These are phyloP conservation scores for Drosophila lacertosa DNA, from an alignment of 1,140 invertebrate species.

Conservation along the genomic window DNA sequence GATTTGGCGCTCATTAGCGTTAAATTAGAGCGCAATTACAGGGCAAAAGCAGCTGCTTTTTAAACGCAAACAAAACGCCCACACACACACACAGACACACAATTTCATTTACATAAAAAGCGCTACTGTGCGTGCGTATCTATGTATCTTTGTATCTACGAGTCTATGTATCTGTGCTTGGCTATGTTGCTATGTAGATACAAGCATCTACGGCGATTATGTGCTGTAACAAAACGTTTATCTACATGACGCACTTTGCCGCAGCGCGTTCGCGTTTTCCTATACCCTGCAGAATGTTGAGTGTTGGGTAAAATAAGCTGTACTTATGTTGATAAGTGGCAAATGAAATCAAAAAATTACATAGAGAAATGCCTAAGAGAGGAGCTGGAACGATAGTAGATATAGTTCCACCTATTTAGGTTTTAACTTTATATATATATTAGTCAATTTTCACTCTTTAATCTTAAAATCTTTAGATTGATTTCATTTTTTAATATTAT, in stretches of 20 bases:
- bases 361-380: too few species aligned
- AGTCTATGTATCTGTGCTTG: conserved; percentile 33
- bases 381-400: too few species aligned
- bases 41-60: conserved; percentile 40
- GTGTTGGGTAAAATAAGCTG: too few species aligned
- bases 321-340: too few species aligned
- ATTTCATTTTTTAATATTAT: too few species aligned
- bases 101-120: conserved; percentile 16
- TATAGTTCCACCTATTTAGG: too few species aligned
- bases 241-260: conserved; percentile 58
- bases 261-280: background rate
- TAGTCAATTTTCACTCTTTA: too few species aligned
- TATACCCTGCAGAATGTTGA: conserved; percentile 20
- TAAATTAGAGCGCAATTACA: conserved; percentile 79
- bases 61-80: conserved; percentile 29
- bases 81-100: conserved; percentile 21
- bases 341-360: too few species aligned
- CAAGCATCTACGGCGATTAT: conserved; percentile 69
- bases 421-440: too few species aligned
- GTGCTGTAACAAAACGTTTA: conserved; percentile 80
- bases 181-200: too few species aligned
- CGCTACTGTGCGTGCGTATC: conserved; percentile 42
- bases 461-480: too few species aligned
- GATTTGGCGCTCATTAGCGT: conserved; percentile 79
- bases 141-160: conserved; percentile 25